Percentiles rank a stretch among this genome's conserved stretches.
These are phyloP conservation scores for Piezodorus guildinii DNA, from an alignment of 1,140 invertebrate genomes.

Conservation along the genomic window DNA sequence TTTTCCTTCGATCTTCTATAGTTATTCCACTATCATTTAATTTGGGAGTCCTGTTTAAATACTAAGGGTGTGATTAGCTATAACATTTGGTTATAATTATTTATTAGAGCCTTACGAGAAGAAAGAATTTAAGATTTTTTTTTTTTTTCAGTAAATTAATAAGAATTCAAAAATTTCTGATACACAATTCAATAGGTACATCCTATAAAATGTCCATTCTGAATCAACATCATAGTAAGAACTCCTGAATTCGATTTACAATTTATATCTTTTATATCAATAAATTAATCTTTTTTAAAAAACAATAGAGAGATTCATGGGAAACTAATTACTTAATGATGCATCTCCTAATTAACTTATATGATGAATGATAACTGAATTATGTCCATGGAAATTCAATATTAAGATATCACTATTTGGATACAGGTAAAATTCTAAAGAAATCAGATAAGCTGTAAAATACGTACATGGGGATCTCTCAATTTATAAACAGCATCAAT, in stretches of 20 bases:
- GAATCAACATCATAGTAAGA: neutral
- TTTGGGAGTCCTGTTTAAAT: neutral
- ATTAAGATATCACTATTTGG: neutral
- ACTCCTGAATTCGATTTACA: too few species aligned
- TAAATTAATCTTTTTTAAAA: too few species aligned
- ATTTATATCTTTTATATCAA: too few species aligned
- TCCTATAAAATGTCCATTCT: neutral
- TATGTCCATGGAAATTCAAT: neutral
- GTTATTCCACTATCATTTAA: neutral
- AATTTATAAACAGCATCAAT: slow-evolving; percentile 1
- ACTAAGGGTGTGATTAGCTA: neutral
- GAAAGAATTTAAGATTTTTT: too few species aligned
- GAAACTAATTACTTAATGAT: too few species aligned
- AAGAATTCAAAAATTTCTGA: too few species aligned
- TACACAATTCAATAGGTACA: too few species aligned
- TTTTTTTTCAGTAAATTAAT: too few species aligned
- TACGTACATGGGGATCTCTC: slow-evolving; percentile 1
- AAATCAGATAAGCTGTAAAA: neutral
- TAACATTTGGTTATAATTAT: neutral
- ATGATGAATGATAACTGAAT: neutral
- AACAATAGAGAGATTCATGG: too few species aligned
- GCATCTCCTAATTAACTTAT: too few species aligned
- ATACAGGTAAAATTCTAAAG: neutral
- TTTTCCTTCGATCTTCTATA: neutral
- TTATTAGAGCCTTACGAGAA: neutral